Base-by-base conservation (phyloP, 2,888 invertebrate species). In the Palloptera scutellata region DNA sequence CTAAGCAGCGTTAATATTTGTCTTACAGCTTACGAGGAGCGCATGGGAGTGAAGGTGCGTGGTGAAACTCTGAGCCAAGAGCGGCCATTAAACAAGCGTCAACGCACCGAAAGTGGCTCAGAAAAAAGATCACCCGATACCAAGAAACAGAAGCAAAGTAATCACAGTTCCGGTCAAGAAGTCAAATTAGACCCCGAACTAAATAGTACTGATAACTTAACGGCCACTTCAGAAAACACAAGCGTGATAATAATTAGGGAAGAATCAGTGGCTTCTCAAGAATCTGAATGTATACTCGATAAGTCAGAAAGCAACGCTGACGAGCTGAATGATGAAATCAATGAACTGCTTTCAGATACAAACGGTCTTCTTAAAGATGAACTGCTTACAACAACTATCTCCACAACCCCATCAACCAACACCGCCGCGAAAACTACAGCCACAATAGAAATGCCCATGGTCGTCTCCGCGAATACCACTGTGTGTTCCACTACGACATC, bases 1-100 rank as follows among this genome's bases (percentile, higher is more conserved):
- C 86, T 93, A 48, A 92, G 93, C 68, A 91, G 91, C 76, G 90
- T 91, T 77, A 92, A 91, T 77, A 91, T 94, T 19, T 92, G 92
- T 81, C 88, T 94, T 74, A 89, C 89, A 63, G 91, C 92, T 0
- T 93, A 93, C 75, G 89, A 93, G 74, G 91, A 91, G 78, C 87
- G 93, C 48, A 87, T 92, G 77, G 90, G 91, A 3, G 83, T 88
- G 4, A 88, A 87, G 71, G 85, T 86, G 15, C 85, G 86, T 43
- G 86, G 87, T 45, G 88, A 88, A 68, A 78, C 75, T 12, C 68
- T 85, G 5, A 79, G 74, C 69, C 78, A 86, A 53, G 79, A 82
- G 1, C 77, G 79, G 20, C 15, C 69, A 41, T 20, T 51, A 8
- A 77, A 72, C 13, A 85, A 85, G 71, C 86, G 90, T 57, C 83